Evolutionary conservation across 2,113 vertebrate genomes (phyloP).

Genomic region (Macquaria australasica): DNA sequence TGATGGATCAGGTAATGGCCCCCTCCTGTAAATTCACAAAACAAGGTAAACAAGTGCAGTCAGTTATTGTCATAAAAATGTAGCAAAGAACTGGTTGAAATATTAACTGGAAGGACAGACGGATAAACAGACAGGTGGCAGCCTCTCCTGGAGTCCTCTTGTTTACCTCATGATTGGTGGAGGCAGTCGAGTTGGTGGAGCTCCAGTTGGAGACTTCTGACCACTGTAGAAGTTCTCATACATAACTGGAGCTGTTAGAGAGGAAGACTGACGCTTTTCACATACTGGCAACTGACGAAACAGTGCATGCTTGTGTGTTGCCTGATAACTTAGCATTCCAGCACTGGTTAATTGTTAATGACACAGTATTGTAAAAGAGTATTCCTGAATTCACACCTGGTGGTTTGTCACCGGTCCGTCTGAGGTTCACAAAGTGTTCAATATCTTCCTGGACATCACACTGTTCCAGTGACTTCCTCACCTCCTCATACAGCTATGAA

Average conservation of each 20-base stretch:
- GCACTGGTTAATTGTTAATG: not conserved
- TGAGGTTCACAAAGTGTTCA: slow-evolving; percentile 90
- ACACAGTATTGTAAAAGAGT: not conserved
- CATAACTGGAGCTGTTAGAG: slow-evolving; percentile 84
- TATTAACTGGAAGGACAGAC: not conserved
- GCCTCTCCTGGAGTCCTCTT: not conserved
- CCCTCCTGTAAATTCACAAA: slow-evolving; percentile 86
- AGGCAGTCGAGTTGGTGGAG: slow-evolving; percentile 51
- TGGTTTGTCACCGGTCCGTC: slow-evolving; percentile 88
- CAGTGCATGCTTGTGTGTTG: not conserved
- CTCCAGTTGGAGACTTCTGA: slow-evolving; percentile 79
- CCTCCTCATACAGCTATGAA: slow-evolving; percentile 92
- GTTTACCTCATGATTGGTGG: slow-evolving; percentile 72
- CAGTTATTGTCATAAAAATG: not conserved
- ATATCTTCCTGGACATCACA: slow-evolving; percentile 94
- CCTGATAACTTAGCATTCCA: not conserved
- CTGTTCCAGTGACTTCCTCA: slow-evolving; percentile 92
- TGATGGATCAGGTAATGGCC: slow-evolving; percentile 82
- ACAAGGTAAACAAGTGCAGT: slow-evolving; percentile 1
- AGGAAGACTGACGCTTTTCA: not conserved
- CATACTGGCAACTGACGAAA: not conserved
- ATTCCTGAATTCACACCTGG: slow-evolving; percentile 85
- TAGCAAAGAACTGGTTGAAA: not conserved
- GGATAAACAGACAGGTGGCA: not conserved
- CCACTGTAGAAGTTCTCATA: slow-evolving; percentile 96